Evolutionary conservation across 2,113 vertebrate genomes (phyloP), one percentile per base, ranked within the genome.

Genomic region (Melospiza melodia): DNA sequence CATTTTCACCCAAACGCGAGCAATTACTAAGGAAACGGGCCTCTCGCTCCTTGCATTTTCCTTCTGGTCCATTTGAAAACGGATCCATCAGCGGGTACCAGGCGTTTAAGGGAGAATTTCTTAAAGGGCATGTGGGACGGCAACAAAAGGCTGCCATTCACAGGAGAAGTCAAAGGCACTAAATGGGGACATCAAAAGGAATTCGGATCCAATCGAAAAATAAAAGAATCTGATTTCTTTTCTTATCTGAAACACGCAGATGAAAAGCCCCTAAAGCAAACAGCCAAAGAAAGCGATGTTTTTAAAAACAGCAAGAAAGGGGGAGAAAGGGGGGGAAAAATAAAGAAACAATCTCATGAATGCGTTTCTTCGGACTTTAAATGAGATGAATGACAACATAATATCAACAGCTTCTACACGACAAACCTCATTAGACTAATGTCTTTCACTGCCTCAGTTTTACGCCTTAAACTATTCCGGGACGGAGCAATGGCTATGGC

Each of bases 181-280:
- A 98, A 98, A 98, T 97, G 96, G 97, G 96, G 88, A 97, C 98
- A 98, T 98, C 97, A 98, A 98, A 97, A 98, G 97, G 98, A 98
- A 97, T 97, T 98, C 98, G 98, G 98, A 98, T 98, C 98, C 98
- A 98, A 98, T 98, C 98, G 97, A 97, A 62, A 97, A 97, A 98
- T 97, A 98, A 98, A 97, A 98, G 97, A 97, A 98, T 97, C 98
- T 98, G 95, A 97, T 97, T 98, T 98, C 98, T 97, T 97, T 97
- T 97, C 98, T 98, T 93, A 95, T 95, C 98, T 95, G 96, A 97
- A 97, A 97, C 96, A 97, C 71, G 68, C 96, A 75, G 96, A 98
- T 97, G 98, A 97, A 98, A 98, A 98, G 91, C 96, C 95, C 93
- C 95, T 96, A 98, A 98, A 99, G 98, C 98, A 99, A 99, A 99